Base-by-base conservation (phyloP, 2,113 vertebrate species). In the Corythaeola cristata region DNA sequence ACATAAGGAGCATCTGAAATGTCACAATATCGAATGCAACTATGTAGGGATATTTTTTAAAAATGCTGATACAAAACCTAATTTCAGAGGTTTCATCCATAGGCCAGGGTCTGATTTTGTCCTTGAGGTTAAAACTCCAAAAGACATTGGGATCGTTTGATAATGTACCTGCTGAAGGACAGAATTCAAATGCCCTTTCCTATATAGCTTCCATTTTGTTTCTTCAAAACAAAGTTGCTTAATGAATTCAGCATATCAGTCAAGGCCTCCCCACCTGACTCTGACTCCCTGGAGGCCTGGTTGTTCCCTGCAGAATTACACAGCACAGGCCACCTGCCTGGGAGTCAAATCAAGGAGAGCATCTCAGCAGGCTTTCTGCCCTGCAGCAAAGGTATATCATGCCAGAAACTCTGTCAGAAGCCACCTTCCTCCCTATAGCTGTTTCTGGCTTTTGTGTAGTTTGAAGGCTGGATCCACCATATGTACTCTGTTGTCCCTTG, bases 281-380 rank as follows among this genome's bases (percentile, higher is more conserved):
- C 19, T 35, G 68, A 23, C 33, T 96, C 83, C 68, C 64, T 8
- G 32, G 90, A 85, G 85, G 39, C 60, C 83, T 67, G 39, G 26
- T 76, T 90, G 49, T 52, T 96, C 81, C 84, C 60, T 60, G 44
- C 39, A 88, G 91, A 60, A 89, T 91, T 79, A 58, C 41, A 28
- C 74, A 80, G 69, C 64, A n/a, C 15, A 3, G 50, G 63, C 59
- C 71, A 93, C 90, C 82, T 90, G 87, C 71, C 85, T 74, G 41
- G 72, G 78, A 80, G 75, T 80, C 82, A 91, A 63, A 60, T 64
- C 90, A 91, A 90, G 75, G 91, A 89, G 68, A 88, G 20, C 60
- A 44, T 41, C 53, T 52, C 62, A 15, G 66, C 85, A 82, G 71
- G 20, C 44, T 73, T 89, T 56, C 35, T 92, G 37, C 59, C 41